Evolutionary conservation across 2,113 vertebrate genomes (phyloP), one percentile per base, ranked within the genome.

Genomic region (Hyla sarda): DNA sequence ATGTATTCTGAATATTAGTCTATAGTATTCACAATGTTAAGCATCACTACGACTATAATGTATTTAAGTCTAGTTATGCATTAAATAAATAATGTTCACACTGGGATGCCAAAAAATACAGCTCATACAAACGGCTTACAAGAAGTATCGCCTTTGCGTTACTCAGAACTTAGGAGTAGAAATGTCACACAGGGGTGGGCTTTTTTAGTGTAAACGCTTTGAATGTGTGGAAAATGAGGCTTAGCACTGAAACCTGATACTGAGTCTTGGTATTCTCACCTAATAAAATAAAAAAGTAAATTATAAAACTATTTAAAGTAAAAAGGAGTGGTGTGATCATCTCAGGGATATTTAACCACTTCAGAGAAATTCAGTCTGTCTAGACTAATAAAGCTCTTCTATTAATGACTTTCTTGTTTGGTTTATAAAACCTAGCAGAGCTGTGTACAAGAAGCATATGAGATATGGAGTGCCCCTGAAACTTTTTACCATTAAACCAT

Each of bases 241-340:
- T 85, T 85, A 85, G 73, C 74, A 45, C 83, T 78, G 73, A 12
- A 76, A 85, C 25, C 56, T 77, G 58, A 85, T 85, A 85, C 73
- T 67, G 83, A 32, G 58, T 77, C 50, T 78, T 48, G 34, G 83
- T 67, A 77, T 85, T 85, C 83, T 50, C 83, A 67, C 58, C 83
- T 85, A 85, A 85, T 85, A 84, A 84, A 84, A 83, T 41, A 56
- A 84, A 76, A 71, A 84, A 85, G 21, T 34, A 67, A 76, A 85
- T 77, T 77, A 52, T 77, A 85, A 77, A 77, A 23, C 45, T 75
- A 74, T 56, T 75, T 45, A 28, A 60, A 60, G 69, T 41, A 41
- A 83, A n/a, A 16, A 82, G 47, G 17, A 82, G 62, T 83, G 71
- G 71, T 56, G 50, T 83, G 82, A 83, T 83, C 69, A 83, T 74